phyloP scores from a whole-genome alignment of 2,888 invertebrate species.

The Scotopteryx bipunctaria region DNA sequence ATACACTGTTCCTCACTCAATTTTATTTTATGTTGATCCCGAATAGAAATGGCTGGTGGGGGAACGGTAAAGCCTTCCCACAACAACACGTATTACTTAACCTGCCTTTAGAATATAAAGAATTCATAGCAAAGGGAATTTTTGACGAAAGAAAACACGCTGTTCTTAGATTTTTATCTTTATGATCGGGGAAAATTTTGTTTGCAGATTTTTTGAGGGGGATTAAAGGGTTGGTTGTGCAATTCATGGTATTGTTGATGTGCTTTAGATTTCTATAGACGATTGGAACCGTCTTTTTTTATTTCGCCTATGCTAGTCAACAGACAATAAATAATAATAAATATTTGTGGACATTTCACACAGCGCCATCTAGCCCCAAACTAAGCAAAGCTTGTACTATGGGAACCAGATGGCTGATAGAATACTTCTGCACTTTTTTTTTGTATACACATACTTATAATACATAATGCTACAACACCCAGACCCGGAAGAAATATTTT shows the following conservation, averaged over 20 bases:
- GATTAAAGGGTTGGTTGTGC: slow-evolving; percentile 22
- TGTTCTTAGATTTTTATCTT: slow-evolving; percentile 53
- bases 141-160: slow-evolving; percentile 58
- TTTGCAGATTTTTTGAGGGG: slow-evolving; percentile 19
- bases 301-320: too few relatives aligned
- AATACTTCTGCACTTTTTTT: too few relatives aligned
- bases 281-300: too few relatives aligned
- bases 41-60: slow-evolving; percentile 57
- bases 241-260: slow-evolving; percentile 16
- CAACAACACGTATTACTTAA: slow-evolving; percentile 56
- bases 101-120: slow-evolving; percentile 62
- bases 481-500: too few relatives aligned
- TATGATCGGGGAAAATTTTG: slow-evolving; percentile 37
- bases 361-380: too few relatives aligned
- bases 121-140: slow-evolving; percentile 68
- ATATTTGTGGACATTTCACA: too few relatives aligned
- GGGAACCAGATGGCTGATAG: too few relatives aligned
- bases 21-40: slow-evolving; percentile 72
- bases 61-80: slow-evolving; percentile 62
- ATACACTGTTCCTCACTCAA: slow-evolving; percentile 55
- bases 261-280: too few relatives aligned
- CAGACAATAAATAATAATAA: too few relatives aligned
- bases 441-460: too few relatives aligned
- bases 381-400: too few relatives aligned
- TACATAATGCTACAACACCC: too few relatives aligned